Conservation (phyloP, 2,888 invertebrate species). For the Sicus ferrugineus region DNA sequence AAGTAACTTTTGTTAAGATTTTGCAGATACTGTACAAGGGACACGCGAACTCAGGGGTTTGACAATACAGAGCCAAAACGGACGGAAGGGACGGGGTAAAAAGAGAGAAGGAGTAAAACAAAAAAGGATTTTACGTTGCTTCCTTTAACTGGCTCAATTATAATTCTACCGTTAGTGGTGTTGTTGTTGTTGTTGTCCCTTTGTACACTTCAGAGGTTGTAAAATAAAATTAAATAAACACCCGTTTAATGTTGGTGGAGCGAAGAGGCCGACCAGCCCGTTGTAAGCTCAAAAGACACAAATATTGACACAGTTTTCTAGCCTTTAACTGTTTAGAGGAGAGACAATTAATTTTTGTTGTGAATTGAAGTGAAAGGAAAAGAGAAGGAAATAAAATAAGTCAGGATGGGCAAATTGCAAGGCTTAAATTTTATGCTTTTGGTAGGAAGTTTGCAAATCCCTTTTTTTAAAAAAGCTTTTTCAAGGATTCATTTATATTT, state of each 20-base stretch:
- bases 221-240: background rate
- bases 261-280: background rate
- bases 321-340: background rate
- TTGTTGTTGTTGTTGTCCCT: background rate
- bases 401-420: background rate
- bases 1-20: conserved; percentile 10
- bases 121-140: background rate
- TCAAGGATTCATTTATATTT: too few relatives aligned
- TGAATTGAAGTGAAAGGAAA: conserved; percentile 4
- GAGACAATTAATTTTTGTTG: conserved; percentile 31
- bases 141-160: conserved; percentile 19
- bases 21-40: background rate
- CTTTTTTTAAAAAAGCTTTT: too few relatives aligned
- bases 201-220: background rate
- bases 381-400: background rate
- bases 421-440: conserved; percentile 2
- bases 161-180: background rate
- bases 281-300: conserved; percentile 20
- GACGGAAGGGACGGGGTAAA: background rate
- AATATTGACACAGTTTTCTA: conserved; percentile 32
- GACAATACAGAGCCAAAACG: background rate
- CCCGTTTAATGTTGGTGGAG: background rate
- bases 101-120: background rate
- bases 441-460: background rate
- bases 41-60: background rate